A percentile compares a stretch with the other conserved stretches of the same genome.
Conservation (phyloP, 1,140 invertebrate species). For the Aphelenchoides avenae region DNA sequence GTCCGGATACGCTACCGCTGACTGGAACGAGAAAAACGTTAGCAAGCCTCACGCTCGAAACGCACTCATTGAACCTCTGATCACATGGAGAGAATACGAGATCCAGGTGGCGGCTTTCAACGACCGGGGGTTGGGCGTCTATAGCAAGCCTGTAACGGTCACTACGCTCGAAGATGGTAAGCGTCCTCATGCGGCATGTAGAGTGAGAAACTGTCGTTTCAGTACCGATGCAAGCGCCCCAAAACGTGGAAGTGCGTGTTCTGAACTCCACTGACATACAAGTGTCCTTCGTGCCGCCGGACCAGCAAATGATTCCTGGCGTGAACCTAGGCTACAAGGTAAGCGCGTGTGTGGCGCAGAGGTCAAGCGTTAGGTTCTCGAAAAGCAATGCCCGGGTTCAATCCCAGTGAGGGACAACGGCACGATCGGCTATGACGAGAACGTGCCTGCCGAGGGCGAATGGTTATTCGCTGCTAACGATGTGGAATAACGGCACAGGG, state of each 20-base stretch:
- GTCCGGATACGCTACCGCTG: constrained; percentile 75
- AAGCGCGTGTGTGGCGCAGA: too few relatives aligned
- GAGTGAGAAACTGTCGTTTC: constrained; percentile 24
- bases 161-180: constrained; percentile 83
- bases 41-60: constrained; percentile 86
- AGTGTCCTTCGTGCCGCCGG: constrained; percentile 65
- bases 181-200: neutral
- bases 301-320: constrained; percentile 94
- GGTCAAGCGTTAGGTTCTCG: too few relatives aligned
- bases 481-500: neutral
- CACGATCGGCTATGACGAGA: neutral
- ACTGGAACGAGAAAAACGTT: constrained; percentile 75
- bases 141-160: constrained; percentile 81
- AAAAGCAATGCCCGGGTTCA: too few relatives aligned
- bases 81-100: constrained; percentile 95
- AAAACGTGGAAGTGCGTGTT: constrained; percentile 72
- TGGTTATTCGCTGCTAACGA: neutral
- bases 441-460: constrained; percentile 2
- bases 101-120: constrained; percentile 90
- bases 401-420: neutral
- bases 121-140: constrained; percentile 88
- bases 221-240: constrained; percentile 84
- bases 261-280: constrained; percentile 74
- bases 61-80: constrained; percentile 84
- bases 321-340: constrained; percentile 95